A percentile compares a stretch with the other conserved stretches of the same genome.
These are phyloP conservation scores for Zoroaster sp. DNA, from an alignment of 53 echinoderm and acorn worm genomes.

Conservation along the genomic window DNA sequence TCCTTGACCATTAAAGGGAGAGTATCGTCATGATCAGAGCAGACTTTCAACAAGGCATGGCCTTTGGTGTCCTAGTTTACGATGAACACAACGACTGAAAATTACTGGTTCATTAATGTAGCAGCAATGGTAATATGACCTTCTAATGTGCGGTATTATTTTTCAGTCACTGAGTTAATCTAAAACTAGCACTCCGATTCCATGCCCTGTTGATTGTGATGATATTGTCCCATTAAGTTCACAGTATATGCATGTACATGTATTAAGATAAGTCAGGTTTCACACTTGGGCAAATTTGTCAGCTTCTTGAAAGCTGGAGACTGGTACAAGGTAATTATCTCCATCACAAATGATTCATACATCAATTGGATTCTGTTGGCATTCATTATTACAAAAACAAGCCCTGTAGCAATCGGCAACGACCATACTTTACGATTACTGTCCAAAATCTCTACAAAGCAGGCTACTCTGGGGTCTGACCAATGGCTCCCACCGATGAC, in stretches of 20 bases:
- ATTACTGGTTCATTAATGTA: too few relatives aligned
- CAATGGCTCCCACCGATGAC: conserved; percentile 30
- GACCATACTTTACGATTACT: conserved; percentile 3
- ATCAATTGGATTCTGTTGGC: neutral
- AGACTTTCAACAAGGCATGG: too few relatives aligned
- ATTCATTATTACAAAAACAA: neutral
- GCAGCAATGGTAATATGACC: too few relatives aligned
- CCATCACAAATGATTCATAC: neutral
- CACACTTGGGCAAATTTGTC: neutral
- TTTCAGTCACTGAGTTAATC: too few relatives aligned
- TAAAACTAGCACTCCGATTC: too few relatives aligned
- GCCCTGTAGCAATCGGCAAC: neutral
- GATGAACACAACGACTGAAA: too few relatives aligned
- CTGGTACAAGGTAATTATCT: neutral
- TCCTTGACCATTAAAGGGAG: neutral
- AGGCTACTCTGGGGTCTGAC: neutral
- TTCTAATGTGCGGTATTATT: too few relatives aligned
- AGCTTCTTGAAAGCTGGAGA: neutral
- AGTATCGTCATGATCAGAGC: too few relatives aligned
- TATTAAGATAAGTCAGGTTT: neutral
- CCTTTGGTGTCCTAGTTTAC: too few relatives aligned
- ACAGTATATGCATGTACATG: too few relatives aligned
- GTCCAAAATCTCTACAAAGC: conserved; percentile 39
- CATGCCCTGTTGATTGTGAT: too few relatives aligned
- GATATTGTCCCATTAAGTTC: too few relatives aligned